Conservation (phyloP, 2,888 invertebrate species). For the Achlya flavicornis region DNA sequence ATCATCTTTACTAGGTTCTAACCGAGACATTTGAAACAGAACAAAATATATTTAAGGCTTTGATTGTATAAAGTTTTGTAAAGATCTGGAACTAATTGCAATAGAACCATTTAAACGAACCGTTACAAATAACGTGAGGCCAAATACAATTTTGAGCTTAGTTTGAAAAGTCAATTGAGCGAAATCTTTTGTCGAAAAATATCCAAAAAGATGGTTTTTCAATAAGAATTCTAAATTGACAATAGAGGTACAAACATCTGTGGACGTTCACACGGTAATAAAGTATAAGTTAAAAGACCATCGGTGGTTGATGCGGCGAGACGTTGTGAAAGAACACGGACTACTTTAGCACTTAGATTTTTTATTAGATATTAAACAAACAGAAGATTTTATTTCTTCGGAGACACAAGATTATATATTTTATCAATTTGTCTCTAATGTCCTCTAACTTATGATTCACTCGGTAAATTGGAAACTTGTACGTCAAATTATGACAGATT, state of each 20-base stretch:
- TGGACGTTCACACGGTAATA: slow-evolving; percentile 65
- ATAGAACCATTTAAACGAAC: slow-evolving; percentile 18
- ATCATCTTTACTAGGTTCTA: neutral
- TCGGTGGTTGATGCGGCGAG: slow-evolving; percentile 19
- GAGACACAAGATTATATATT: neutral
- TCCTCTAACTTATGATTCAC: neutral
- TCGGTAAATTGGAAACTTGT: neutral
- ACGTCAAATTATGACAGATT: neutral
- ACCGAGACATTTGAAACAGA: neutral
- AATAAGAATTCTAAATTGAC: slow-evolving; percentile 28
- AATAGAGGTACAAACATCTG: slow-evolving; percentile 51
- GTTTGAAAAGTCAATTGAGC: slow-evolving; percentile 27
- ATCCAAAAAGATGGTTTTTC: slow-evolving; percentile 37
- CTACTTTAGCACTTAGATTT: neutral
- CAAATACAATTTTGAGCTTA: slow-evolving; percentile 42
- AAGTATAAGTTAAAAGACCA: slow-evolving; percentile 48
- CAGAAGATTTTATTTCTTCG: neutral
- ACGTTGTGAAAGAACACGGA: slow-evolving; percentile 12
- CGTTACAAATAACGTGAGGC: slow-evolving; percentile 40
- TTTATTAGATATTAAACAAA: neutral
- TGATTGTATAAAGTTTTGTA: slow-evolving; percentile 13
- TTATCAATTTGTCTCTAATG: neutral
- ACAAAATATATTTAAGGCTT: slow-evolving; percentile 4
- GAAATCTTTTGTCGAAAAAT: slow-evolving; percentile 39
- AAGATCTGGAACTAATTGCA: slow-evolving; percentile 29